These are phyloP conservation scores for Lophura swinhoii DNA, from an alignment of 2,797 vertebrate genomes.

Conservation along the genomic window DNA sequence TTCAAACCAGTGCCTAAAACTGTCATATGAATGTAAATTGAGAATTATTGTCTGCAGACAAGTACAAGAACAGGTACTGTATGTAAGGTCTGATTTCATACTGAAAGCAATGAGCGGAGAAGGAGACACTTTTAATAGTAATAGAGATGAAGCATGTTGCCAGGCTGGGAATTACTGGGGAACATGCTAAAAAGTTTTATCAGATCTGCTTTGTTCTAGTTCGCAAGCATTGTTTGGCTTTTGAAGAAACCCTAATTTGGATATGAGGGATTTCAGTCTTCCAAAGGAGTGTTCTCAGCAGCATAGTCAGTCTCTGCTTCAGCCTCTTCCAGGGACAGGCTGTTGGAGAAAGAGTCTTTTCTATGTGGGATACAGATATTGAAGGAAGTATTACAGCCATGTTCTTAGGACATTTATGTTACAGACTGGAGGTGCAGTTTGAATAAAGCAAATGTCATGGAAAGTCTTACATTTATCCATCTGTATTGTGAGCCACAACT, in stretches of 20 bases:
- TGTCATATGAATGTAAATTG: neutral
- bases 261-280: neutral
- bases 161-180: neutral
- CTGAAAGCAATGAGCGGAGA: neutral
- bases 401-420: neutral
- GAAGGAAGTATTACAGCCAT: neutral
- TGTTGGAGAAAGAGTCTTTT: neutral
- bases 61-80: neutral
- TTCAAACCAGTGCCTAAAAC: neutral
- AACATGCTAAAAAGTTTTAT: neutral
- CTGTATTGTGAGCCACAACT: neutral
- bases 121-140: neutral
- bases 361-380: neutral
- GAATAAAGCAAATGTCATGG: neutral
- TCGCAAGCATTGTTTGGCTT: neutral
- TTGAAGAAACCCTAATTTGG: neutral
- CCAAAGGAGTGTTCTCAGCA: neutral
- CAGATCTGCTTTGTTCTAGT: neutral
- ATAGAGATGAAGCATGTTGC: neutral
- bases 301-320: neutral
- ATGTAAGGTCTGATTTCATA: constrained; percentile 7
- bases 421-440: neutral
- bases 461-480: neutral
- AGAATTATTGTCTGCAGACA: constrained; percentile 5
- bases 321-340: neutral